Percentiles rank a stretch among this genome's conserved stretches.
phyloP scores from a whole-genome alignment of 2,797 vertebrate genomes.

The Lithobates sylvaticus region DNA sequence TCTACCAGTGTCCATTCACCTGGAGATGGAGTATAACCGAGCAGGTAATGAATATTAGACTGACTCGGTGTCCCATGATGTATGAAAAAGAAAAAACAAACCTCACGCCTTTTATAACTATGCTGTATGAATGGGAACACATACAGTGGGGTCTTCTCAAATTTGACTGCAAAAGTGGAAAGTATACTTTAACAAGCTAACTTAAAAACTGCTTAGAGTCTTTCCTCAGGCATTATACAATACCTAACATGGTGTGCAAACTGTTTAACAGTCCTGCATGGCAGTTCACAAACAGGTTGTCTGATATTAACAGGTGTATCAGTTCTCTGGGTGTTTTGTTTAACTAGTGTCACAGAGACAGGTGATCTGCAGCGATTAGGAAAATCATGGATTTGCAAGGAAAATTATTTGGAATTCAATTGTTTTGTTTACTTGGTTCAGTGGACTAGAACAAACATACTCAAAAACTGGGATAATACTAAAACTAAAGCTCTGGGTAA shows the following conservation, averaged over 20 bases:
- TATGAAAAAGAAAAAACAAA: no score
- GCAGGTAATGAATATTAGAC: no score
- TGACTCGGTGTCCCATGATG: no score
- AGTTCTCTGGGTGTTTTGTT: neutral
- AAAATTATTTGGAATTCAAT: conserved; percentile 35
- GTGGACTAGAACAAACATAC: neutral
- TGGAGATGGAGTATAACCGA: no score
- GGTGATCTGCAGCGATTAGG: conserved; percentile 22
- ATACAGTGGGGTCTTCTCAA: no score
- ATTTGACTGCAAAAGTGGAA: no score
- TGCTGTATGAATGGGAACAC: no score
- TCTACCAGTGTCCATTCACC: no score
- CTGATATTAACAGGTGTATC: neutral
- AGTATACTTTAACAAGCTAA: no score
- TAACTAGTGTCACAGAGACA: neutral
- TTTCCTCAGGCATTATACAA: neutral
- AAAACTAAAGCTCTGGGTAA: neutral
- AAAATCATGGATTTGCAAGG: conserved; percentile 33
- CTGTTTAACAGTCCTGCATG: neutral
- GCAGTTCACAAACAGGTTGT: neutral
- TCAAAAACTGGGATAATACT: neutral
- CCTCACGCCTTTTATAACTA: no score
- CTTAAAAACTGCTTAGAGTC: no score
- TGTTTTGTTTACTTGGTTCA: conserved; percentile 30
- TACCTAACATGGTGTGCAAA: neutral